phyloP scores from a whole-genome alignment of 2,797 vertebrate genomes.

The Hirundo rustica region DNA sequence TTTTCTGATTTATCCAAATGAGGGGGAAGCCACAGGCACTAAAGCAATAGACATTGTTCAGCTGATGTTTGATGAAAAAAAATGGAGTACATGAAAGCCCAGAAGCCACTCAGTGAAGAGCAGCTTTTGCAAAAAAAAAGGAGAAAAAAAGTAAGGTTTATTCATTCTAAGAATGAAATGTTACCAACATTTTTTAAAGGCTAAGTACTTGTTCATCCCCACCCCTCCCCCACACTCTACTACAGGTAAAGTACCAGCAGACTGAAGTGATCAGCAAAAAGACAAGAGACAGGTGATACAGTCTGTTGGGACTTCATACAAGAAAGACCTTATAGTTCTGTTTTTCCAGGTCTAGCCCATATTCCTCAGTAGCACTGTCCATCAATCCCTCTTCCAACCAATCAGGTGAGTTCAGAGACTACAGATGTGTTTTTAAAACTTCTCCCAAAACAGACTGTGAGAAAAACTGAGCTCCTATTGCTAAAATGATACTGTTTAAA shows the following conservation, averaged over 20 bases:
- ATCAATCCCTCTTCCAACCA: not conserved
- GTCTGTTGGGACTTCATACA: not conserved
- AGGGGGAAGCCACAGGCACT: not conserved
- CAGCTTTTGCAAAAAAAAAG: not conserved
- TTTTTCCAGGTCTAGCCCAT: not conserved
- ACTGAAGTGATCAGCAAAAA: not conserved
- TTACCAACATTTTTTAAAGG: not conserved
- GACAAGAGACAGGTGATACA: not conserved
- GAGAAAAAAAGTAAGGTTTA: not conserved
- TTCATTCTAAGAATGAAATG: not conserved
- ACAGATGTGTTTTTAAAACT: not conserved
- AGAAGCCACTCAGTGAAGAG: not conserved
- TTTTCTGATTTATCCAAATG: not conserved
- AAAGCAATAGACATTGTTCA: not conserved
- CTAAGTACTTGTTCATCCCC: not conserved
- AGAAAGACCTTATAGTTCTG: not conserved
- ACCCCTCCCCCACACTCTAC: not conserved
- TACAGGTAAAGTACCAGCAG: not conserved
- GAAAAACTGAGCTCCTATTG: not conserved
- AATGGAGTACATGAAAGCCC: not conserved
- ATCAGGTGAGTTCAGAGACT: not conserved
- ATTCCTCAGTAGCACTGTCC: not conserved
- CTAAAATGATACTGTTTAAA: not conserved
- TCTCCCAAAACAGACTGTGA: not conserved
- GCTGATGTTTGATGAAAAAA: not conserved